A percentile compares a stretch with the other conserved stretches of the same genome.
These are phyloP conservation scores for Alosa alosa DNA, from an alignment of 2,113 vertebrate genomes.

Conservation along the genomic window DNA sequence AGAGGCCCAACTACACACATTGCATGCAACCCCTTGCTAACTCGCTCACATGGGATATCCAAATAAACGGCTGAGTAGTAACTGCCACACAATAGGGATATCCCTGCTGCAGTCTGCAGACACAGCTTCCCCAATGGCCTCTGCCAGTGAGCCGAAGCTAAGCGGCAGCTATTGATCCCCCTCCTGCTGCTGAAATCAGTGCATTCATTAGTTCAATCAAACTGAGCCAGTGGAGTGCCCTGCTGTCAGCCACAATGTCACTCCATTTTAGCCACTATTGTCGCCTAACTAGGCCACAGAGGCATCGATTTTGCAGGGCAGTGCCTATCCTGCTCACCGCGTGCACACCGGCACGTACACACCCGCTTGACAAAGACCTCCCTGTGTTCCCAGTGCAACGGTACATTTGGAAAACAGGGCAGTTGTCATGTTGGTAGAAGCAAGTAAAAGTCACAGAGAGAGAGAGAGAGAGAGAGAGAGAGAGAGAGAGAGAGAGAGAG, in stretches of 20 bases:
- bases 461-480: background rate
- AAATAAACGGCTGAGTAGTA: background rate
- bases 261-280: background rate
- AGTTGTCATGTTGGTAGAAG: background rate
- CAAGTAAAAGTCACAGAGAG: background rate
- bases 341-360: background rate
- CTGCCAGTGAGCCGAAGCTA: background rate
- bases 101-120: background rate
- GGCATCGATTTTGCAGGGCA: background rate
- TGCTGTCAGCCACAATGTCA: slow-evolving; percentile 1
- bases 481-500: background rate
- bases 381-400: background rate
- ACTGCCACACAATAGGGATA: background rate
- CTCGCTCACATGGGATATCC: background rate
- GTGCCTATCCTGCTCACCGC: background rate
- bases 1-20: background rate
- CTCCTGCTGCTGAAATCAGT: background rate
- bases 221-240: background rate
- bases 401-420: background rate
- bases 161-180: background rate
- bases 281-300: background rate
- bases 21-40: background rate
- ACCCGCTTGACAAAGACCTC: background rate
- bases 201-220: background rate
- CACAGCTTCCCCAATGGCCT: background rate